phyloP scores from a whole-genome alignment of 2,797 vertebrate genomes.

The Microhierax caerulescens region DNA sequence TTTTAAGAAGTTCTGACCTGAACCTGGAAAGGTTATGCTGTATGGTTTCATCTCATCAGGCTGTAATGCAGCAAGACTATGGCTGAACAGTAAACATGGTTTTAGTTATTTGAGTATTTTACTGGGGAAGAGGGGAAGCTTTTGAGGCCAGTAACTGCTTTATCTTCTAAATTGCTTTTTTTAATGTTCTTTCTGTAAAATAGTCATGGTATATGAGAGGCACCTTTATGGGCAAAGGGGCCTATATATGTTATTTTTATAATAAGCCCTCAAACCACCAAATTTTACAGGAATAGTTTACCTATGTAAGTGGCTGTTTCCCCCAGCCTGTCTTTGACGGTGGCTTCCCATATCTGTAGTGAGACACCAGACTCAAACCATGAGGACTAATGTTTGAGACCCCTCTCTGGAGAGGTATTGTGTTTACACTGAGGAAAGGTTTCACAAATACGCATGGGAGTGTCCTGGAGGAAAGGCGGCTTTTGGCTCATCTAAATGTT shows the following conservation, averaged over 20 bases:
- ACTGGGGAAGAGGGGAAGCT: background rate
- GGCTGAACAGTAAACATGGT: conserved; percentile 35
- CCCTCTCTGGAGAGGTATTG: conserved; percentile 41
- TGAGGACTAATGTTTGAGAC: conserved; percentile 20
- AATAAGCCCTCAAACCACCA: conserved; percentile 28
- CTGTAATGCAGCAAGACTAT: conserved; percentile 31
- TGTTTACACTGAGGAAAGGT: conserved; percentile 57
- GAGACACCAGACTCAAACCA: conserved; percentile 46
- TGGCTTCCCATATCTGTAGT: conserved; percentile 65
- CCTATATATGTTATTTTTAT: conserved; percentile 1
- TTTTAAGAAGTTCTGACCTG: conserved; percentile 63
- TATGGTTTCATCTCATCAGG: conserved; percentile 21
- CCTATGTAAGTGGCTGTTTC: background rate
- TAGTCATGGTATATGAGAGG: conserved; percentile 9
- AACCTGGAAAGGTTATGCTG: conserved; percentile 1
- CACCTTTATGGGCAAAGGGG: conserved; percentile 53
- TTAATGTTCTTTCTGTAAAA: conserved; percentile 14
- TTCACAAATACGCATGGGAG: conserved; percentile 22
- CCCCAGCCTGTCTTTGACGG: background rate
- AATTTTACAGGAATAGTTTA: background rate
- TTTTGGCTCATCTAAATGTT: conserved; percentile 53
- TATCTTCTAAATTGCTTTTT: conserved; percentile 39
- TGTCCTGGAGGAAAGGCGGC: background rate
- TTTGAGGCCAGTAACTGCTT: background rate
- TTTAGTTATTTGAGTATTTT: conserved; percentile 31